Evolutionary conservation across 1,140 invertebrate species (phyloP).

Genomic region (Sipha flava): DNA sequence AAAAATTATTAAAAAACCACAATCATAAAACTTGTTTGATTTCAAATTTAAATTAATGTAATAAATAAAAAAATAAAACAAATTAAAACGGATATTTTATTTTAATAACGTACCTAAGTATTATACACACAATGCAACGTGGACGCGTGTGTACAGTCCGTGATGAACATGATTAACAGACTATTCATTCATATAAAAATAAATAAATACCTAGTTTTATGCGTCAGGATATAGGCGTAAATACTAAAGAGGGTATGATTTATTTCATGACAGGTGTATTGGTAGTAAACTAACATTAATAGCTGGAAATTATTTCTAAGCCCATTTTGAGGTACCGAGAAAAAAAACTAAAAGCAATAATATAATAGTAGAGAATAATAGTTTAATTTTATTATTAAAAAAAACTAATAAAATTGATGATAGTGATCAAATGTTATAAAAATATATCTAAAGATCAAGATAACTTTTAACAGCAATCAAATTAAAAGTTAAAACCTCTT

Average conservation of each 20-base stretch:
- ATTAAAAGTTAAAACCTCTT: neutral
- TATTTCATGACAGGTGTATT: neutral
- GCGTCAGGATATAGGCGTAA: neutral
- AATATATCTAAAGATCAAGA: slow-evolving; percentile 5
- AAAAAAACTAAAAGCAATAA: too few relatives aligned
- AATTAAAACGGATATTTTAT: neutral
- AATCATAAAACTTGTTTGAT: neutral
- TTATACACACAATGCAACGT: neutral
- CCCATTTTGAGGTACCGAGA: neutral
- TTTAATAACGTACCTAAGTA: neutral
- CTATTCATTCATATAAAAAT: neutral
- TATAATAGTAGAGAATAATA: neutral
- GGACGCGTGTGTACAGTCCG: neutral
- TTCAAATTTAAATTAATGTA: neutral
- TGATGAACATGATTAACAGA: neutral
- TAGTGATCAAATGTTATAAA: neutral
- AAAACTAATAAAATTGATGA: neutral
- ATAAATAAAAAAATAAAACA: neutral
- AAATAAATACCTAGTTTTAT: neutral
- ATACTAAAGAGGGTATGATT: neutral
- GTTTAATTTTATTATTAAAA: neutral
- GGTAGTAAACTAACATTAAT: slow-evolving; percentile 7
- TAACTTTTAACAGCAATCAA: neutral
- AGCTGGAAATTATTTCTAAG: neutral
- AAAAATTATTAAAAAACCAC: neutral